A percentile compares a stretch with the other conserved stretches of the same genome.
phyloP scores from a whole-genome alignment of 1,140 invertebrate genomes.

The Scaptomyza montana region DNA sequence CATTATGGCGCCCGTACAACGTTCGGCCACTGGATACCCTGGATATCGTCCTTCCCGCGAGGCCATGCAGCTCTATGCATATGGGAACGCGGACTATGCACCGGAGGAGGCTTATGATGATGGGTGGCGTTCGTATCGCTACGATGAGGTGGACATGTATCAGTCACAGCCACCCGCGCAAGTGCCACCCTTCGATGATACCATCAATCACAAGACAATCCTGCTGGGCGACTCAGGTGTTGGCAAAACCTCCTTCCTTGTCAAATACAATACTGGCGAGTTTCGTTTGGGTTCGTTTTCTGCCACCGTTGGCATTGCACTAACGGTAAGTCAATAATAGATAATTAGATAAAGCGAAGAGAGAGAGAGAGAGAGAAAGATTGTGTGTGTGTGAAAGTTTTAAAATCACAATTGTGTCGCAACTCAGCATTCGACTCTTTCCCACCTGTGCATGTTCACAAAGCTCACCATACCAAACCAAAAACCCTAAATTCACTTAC shows the following conservation, averaged over 20 bases:
- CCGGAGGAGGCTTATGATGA: constrained; percentile 71
- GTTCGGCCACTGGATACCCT: constrained; percentile 89
- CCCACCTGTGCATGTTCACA: background rate
- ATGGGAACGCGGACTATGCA: constrained; percentile 63
- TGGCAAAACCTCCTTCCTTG: constrained; percentile 96
- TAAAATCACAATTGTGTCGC: background rate
- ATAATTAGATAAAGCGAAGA: background rate
- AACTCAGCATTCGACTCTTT: constrained; percentile 41
- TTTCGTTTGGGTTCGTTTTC: constrained; percentile 97
- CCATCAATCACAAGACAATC: constrained; percentile 81
- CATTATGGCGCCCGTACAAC: constrained; percentile 73
- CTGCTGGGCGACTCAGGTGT: constrained; percentile 95
- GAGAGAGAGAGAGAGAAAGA: constrained; percentile 7
- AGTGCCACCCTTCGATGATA: constrained; percentile 76
- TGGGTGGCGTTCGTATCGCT: constrained; percentile 82
- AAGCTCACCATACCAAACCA: background rate
- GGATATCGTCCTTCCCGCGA: constrained; percentile 90
- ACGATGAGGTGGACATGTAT: constrained; percentile 81
- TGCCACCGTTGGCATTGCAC: constrained; percentile 97
- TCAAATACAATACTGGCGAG: constrained; percentile 96
- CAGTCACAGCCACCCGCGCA: constrained; percentile 44
- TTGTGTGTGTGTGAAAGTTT: constrained; percentile 2
- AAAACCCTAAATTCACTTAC: constrained; percentile 4
- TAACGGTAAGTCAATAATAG: constrained; percentile 84
- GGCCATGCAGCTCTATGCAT: constrained; percentile 85